Base-by-base conservation (phyloP, 2,113 vertebrate species). In the Brachypteracias leptosomus region DNA sequence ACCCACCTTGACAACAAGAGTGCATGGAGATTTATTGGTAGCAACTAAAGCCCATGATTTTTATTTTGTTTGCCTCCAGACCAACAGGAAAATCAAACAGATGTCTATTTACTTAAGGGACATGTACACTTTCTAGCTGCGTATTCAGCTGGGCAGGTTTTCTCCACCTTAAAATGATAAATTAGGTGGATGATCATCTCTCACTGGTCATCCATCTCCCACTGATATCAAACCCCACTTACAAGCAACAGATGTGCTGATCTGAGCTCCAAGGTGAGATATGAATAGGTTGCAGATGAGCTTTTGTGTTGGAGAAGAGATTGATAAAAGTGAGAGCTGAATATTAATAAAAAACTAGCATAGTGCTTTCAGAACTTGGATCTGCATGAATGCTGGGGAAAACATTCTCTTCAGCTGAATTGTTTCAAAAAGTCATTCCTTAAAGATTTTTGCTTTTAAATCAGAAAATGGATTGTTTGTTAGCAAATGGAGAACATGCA, bases 391-490 rank as follows among this genome's bases (percentile, higher is more conserved):
- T 94, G 93, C 13, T 1, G 0, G 36, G 24, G 52, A 83, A 88
- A 91, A 8, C 0, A 0, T 71, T 90, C 31, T 81, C 28, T 86
- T 88, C 33, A 52, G 57, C 52, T 0, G 0, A 81, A 21, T 13
- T 84, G 10, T 31, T 92, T 92, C 85, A 92, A 84, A 84, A 92
- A 95, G 79, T 81, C 40, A 54, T 87, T 81, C 31, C 17, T 94
- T 78, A 68, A 11, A 86, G 63, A 59, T 65, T 84, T 84, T 87
- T 81, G 6, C 44, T 93, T 90, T 96, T 54, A 67, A 84, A 77
- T 42, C 24, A 33, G 47, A 63, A 77, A 90, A 93, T 38, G 14
- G n/a, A 88, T 84, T 76, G 16, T 86, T 94, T 94, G 57, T 52
- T 94, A 84, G 82, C 72, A 94, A 97, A 86, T 54, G 7, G 31